Percentiles rank a stretch among this genome's conserved stretches.
Evolutionary conservation across 1,140 invertebrate genomes (phyloP).

Genomic region (Zophobas morio): DNA sequence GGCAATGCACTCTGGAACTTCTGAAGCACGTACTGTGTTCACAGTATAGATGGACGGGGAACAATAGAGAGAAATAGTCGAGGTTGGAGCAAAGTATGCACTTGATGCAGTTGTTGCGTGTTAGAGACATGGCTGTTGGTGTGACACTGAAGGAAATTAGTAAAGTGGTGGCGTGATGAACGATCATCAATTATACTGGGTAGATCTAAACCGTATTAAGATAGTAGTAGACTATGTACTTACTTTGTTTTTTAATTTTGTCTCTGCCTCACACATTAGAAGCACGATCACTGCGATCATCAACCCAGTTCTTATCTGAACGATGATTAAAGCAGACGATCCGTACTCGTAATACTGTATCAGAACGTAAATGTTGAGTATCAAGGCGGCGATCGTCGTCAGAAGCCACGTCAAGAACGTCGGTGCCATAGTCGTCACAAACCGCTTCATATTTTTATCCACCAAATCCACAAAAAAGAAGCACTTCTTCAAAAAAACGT

Average conservation of each 20-base stretch:
- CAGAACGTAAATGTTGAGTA: conserved; percentile 17
- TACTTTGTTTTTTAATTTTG: conserved; percentile 1
- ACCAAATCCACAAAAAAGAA: neutral
- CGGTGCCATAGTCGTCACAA: neutral
- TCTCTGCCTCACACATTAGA: neutral
- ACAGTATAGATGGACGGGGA: neutral
- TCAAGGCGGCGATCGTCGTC: neutral
- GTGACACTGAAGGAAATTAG: too few species aligned
- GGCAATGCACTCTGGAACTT: neutral
- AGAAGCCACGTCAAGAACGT: neutral
- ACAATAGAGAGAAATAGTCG: neutral
- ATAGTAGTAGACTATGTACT: neutral
- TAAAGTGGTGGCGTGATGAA: too few species aligned
- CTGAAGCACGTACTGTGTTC: neutral
- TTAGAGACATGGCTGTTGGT: neutral
- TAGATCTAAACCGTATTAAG: neutral
- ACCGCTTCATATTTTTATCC: neutral
- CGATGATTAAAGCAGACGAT: neutral
- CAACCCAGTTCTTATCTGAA: neutral
- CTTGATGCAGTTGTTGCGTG: neutral
- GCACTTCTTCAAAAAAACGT: neutral
- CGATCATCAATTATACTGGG: too few species aligned
- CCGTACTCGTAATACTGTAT: neutral
- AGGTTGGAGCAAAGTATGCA: neutral
- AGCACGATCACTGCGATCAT: neutral